Conservation (phyloP, 2,797 vertebrate species). For the Poecilia velifera region DNA sequence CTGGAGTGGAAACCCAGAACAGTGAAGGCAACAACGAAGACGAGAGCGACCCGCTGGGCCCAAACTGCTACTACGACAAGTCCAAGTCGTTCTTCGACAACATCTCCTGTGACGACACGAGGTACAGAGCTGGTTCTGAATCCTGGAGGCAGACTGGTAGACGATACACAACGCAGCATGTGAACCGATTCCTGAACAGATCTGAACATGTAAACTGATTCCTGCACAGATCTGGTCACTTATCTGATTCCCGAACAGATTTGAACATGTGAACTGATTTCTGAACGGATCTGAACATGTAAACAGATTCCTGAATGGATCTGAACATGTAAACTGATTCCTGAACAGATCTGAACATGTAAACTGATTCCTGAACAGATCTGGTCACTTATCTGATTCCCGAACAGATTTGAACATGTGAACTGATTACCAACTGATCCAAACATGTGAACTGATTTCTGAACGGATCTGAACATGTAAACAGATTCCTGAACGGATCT, state of each 20-base stretch:
- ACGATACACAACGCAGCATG: background rate
- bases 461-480: background rate
- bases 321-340: background rate
- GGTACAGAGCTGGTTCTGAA: conserved; percentile 73
- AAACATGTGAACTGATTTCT: background rate
- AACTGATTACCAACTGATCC: background rate
- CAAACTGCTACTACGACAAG: conserved; percentile 97
- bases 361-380: background rate
- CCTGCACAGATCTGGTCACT: no score
- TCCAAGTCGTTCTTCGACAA: conserved; percentile 99
- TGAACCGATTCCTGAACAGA: background rate
- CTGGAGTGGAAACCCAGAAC: conserved; percentile 90
- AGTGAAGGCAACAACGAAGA: conserved; percentile 89
- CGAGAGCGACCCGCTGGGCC: conserved; percentile 85
- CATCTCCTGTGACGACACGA: conserved; percentile 96
- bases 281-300: no score
- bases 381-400: no score
- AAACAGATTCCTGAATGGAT: no score
- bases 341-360: background rate
- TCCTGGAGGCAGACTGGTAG: background rate
- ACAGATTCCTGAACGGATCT: no score
- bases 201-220: background rate
- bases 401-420: background rate
- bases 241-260: background rate
- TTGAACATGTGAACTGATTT: background rate